These are phyloP conservation scores for Urocitellus parryii DNA, from an alignment of 2,113 vertebrate species.

Conservation along the genomic window DNA sequence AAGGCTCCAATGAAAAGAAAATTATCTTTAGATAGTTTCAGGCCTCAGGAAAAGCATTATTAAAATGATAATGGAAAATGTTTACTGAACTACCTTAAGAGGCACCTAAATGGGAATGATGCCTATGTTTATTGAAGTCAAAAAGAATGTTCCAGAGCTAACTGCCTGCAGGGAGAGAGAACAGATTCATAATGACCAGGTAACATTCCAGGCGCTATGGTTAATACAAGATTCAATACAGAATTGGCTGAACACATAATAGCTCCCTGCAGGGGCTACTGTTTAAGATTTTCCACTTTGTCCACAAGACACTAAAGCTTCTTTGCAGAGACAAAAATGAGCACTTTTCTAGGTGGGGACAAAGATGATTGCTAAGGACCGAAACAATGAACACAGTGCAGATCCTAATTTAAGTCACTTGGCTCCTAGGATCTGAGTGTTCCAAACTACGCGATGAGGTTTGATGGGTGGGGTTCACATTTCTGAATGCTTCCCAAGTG, in stretches of 20 bases:
- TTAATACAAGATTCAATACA: neutral
- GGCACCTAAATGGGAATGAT: neutral
- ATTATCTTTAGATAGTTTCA: neutral
- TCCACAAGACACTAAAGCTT: neutral
- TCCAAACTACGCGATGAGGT: too few relatives aligned
- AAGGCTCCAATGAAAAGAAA: neutral
- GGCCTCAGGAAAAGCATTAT: neutral
- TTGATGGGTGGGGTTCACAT: too few relatives aligned
- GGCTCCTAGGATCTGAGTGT: neutral
- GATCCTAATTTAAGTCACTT: neutral
- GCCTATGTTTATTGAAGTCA: conserved; percentile 10
- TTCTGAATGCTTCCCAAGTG: too few relatives aligned
- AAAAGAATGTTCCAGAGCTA: neutral
- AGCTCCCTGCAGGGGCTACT: neutral
- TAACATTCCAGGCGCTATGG: neutral
- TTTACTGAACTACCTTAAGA: neutral
- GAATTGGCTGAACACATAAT: neutral
- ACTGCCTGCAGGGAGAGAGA: neutral
- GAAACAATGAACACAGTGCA: neutral
- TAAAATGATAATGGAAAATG: conserved; percentile 14
- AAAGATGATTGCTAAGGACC: neutral
- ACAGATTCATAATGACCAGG: neutral
- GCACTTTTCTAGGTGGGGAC: neutral
- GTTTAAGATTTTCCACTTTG: neutral
- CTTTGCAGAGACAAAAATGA: neutral